Base-by-base conservation (phyloP, 2,888 invertebrate genomes). In the Anagyrus pseudococci region DNA sequence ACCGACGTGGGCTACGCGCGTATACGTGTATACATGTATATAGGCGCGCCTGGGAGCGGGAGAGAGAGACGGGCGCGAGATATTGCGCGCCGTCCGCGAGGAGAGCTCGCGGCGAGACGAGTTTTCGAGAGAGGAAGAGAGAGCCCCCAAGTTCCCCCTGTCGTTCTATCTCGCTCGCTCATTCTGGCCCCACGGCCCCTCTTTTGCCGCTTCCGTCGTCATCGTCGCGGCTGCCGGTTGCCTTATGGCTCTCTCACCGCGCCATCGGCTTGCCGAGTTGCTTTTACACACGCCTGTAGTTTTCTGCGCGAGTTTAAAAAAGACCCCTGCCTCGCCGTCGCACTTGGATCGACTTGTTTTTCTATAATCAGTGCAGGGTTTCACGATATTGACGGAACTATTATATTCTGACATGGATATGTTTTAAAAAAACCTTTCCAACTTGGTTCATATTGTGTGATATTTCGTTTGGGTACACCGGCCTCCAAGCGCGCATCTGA, bases 101-200 rank as follows among this genome's bases (percentile, higher is more conserved):
- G 58, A 57, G 52, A 44, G 46, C 44, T 19, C 48, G 58, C 47
- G 55, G 41, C 44, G 57, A 52, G 52, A 41, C 62, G 56, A 59
- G 55, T 59, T 64, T 64, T 64, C 64, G 64, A 64, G 64, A 58
- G 63, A 29, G 55, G 59, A 59, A 58, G 64, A 64, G 64, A 58
- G 63, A 29, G 55, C 50, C 55, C 46, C 59, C 55, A 55, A 20
- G 41, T 19, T 37, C 40, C 49, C 20, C 29, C 56, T 46, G 25
- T 17, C 53, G 23, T 10, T 49, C 47, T n/a, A n/a, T n/a, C n/a
- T n/a, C 56, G 46, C 33, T 19, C 59, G 43, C 40, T 15, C 15
- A 23, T 13, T 25, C 8, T 4, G 50, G 43, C 62, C 25, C 8
- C 57, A 40, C 64, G 40, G 1, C 20, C 29, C 17, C 13, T n/a